Evolutionary conservation across 2,888 invertebrate genomes (phyloP), one percentile per base, ranked within the genome.

Genomic region (Metalampra italica): DNA sequence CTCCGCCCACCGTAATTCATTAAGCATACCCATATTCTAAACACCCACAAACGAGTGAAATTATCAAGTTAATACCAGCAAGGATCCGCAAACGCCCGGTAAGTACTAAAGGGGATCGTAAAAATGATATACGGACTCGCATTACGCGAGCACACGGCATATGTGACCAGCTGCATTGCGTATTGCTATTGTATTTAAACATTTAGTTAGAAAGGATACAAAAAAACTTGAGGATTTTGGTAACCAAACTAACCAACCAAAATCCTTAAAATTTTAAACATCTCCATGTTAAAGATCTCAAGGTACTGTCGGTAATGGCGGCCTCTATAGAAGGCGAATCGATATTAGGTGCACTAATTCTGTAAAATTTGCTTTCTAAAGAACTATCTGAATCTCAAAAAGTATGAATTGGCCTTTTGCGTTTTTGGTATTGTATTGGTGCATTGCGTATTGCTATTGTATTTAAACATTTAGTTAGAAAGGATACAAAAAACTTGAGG

Each of bases 101-200:
- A 50, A 47, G 50, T 46, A 43, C 48, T 47, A 45, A 43, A 47
- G 45, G 48, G 46, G 38, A 29, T 47, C 53, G 50, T 56, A 56
- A 56, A 56, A 51, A 56, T 56, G 56, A 56, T 45, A 54, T 46
- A 56, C 46, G 51, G 36, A n/a, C 14, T 44, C 47, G 38, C 47
- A 56, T 52, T 52, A 55, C 46, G 39, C 30, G 30, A 22, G 14
- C 14, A 39, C 42, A 38, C n/a, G 14, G 34, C 51, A 51, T 37
- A 51, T 51, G 51, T 51, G 51, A 12, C 43, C 51, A 34, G 34
- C 46, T 51, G 51, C 51, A 51, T 22, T 51, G 51, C 50, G 50
- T 48, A 45, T 43, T 48, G 45, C 47, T 51, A 46, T 47, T 45
- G 45, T 39, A 5, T 36, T 29, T 22, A n/a, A 30, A 43, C 43